Conservation (phyloP, 2,888 invertebrate genomes). For the Thereva unica region DNA sequence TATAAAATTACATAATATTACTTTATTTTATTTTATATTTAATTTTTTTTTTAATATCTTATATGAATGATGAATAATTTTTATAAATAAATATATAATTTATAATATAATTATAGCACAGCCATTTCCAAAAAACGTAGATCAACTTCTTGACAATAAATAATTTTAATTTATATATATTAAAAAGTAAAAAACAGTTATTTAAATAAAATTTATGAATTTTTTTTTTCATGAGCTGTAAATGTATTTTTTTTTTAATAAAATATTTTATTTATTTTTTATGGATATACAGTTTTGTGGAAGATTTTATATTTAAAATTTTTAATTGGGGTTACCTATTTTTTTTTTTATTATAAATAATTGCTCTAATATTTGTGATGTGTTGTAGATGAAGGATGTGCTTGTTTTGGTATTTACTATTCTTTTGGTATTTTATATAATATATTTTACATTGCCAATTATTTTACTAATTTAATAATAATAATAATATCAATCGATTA, state of each 20-base stretch:
- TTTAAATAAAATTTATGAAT: slow-evolving; percentile 27
- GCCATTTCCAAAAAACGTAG: slow-evolving; percentile 91
- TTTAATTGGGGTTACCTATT: not conserved
- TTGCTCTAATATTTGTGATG: not conserved
- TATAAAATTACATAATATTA: slow-evolving; percentile 20
- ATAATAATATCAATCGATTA: no score
- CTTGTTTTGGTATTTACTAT: not conserved
- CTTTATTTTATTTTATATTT: slow-evolving; percentile 19
- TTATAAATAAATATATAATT: slow-evolving; percentile 46
- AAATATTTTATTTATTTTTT: slow-evolving; percentile 6
- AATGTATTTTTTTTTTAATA: slow-evolving; percentile 22
- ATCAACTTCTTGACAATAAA: slow-evolving; percentile 84
- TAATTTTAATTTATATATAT: slow-evolving; percentile 36
- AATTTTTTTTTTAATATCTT: slow-evolving; percentile 11
- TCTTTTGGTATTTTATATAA: no score
- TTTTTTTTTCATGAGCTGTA: slow-evolving; percentile 27
- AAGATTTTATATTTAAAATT: not conserved
- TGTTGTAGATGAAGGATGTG: not conserved
- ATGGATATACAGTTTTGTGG: slow-evolving; percentile 24
- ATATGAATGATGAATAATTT: slow-evolving; percentile 43
- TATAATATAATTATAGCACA: slow-evolving; percentile 61
- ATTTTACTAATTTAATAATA: no score
- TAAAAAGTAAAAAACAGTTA: slow-evolving; percentile 32
- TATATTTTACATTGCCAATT: no score
- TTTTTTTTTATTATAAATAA: not conserved